Percentiles rank a stretch among this genome's conserved stretches.
These are phyloP conservation scores for Chaetophractus vellerosus DNA, from an alignment of 2,797 vertebrate genomes.

Conservation along the genomic window DNA sequence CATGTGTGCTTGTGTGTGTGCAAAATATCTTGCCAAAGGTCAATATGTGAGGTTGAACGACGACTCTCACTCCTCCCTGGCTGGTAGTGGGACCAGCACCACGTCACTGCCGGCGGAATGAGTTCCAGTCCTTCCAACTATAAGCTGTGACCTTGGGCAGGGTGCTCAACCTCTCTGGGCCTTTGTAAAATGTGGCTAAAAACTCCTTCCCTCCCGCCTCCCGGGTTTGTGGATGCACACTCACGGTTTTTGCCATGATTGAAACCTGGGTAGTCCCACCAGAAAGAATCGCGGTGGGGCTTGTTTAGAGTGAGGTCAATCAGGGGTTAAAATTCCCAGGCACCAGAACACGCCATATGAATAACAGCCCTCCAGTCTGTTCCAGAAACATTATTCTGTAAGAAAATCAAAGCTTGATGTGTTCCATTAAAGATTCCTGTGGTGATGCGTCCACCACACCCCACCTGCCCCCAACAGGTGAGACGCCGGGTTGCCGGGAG, in stretches of 20 bases:
- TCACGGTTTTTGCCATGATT: not conserved
- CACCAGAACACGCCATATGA: not conserved
- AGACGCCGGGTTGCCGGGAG: not conserved
- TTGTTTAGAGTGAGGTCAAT: not conserved
- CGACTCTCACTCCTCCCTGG: not conserved
- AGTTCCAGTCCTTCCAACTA: not conserved
- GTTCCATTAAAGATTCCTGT: not conserved
- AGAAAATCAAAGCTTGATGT: not conserved
- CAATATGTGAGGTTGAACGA: not conserved
- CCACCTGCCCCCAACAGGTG: not conserved
- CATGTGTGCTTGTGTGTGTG: accelerated
- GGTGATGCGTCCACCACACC: not conserved
- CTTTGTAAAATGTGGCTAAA: slow-evolving; percentile 8
- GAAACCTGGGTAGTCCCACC: not conserved
- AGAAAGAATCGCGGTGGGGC: not conserved
- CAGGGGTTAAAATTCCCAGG: slow-evolving; percentile 6
- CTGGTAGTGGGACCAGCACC: not conserved
- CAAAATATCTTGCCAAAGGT: not conserved
- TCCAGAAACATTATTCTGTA: not conserved
- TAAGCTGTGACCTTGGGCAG: not conserved
- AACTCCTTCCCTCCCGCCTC: not conserved
- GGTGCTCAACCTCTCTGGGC: not conserved
- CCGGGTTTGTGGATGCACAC: not conserved
- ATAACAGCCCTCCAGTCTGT: not conserved
- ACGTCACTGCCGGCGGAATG: not conserved